Base-by-base conservation (phyloP, 2,888 invertebrate genomes). In the Physocephala rufipes region DNA sequence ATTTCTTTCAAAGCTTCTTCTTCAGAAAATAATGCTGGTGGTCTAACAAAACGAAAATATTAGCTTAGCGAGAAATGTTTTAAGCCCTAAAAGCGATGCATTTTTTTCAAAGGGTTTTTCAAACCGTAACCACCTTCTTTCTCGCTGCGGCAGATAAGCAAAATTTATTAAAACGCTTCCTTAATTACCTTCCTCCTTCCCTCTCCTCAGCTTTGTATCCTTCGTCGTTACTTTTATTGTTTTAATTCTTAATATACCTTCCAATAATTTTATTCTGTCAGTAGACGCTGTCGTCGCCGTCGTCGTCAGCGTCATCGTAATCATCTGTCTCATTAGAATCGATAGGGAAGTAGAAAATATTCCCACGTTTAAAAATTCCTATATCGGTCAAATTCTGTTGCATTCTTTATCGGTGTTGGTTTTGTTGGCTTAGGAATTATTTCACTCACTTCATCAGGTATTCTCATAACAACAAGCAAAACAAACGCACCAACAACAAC, bases 281-380 rank as follows among this genome's bases (percentile, higher is more conserved):
- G n/a, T n/a, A n/a, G n/a, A n/a, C n/a, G n/a, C n/a, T n/a, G n/a
- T n/a, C n/a, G n/a, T n/a, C n/a, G n/a, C n/a, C n/a, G n/a, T n/a
- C n/a, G n/a, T n/a, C n/a, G n/a, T n/a, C n/a, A n/a, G n/a, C n/a
- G n/a, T n/a, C n/a, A n/a, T n/a, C n/a, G n/a, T n/a, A n/a, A n/a
- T n/a, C n/a, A n/a, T n/a, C n/a, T n/a, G n/a, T n/a, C 21, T 13
- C 53, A n/a, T 5, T 21, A 21, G 53, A n/a, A 53, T 9, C 19
- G 21, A 53, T 53, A 19, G 53, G 21, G 12, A 21, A n/a, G 58
- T 15, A 26, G 58, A 24, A 49, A 59, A 61, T 49, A 28, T 68
- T 68, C 68, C 68, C 68, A 68, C 68, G 68, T 68, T 68, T 36
- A 5, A 24, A 24, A 62, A 68, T 68, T 68, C 68, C 68, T 62